A percentile compares a stretch with the other conserved stretches of the same genome.
Evolutionary conservation across 2,797 vertebrate genomes (phyloP).

Genomic region (Amniataba percoides): DNA sequence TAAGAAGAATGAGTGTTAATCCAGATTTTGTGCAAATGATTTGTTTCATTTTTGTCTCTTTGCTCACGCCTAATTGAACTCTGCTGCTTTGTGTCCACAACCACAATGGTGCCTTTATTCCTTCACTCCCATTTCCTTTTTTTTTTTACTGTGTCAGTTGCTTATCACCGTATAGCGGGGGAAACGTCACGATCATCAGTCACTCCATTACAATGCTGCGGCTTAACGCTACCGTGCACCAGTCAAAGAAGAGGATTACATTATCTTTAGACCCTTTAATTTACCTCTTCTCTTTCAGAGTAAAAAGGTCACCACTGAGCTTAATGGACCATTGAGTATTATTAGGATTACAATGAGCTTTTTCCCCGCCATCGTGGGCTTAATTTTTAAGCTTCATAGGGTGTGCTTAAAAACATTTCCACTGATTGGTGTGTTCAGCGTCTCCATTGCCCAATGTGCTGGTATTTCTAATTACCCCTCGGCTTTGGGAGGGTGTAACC

Average conservation of each 20-base stretch:
- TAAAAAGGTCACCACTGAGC: constrained; percentile 76
- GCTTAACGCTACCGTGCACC: constrained; percentile 56
- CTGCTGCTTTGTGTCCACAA: constrained; percentile 45
- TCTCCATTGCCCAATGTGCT: constrained; percentile 46
- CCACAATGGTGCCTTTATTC: constrained; percentile 50
- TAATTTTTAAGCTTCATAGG: constrained; percentile 77
- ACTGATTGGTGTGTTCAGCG: constrained; percentile 60
- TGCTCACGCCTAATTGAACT: constrained; percentile 52
- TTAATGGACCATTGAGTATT: constrained; percentile 84
- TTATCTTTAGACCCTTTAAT: constrained; percentile 80
- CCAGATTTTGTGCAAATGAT: constrained; percentile 37
- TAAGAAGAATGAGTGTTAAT: constrained; percentile 31
- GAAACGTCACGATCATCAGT: constrained; percentile 46
- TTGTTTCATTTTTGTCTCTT: constrained; percentile 32
- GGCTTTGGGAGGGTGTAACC: constrained; percentile 39
- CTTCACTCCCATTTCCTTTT: constrained; percentile 27
- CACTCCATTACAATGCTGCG: constrained; percentile 60
- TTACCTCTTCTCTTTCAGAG: constrained; percentile 75
- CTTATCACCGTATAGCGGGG: constrained; percentile 33
- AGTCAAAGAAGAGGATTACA: constrained; percentile 73
- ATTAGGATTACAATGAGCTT: constrained; percentile 84
- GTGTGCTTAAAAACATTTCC: constrained; percentile 62
- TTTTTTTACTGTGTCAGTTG: constrained; percentile 20
- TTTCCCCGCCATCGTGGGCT: constrained; percentile 72
- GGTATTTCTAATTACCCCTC: constrained; percentile 64